Conservation (phyloP, 2,797 vertebrate species). For the Acanthiza pusilla region DNA sequence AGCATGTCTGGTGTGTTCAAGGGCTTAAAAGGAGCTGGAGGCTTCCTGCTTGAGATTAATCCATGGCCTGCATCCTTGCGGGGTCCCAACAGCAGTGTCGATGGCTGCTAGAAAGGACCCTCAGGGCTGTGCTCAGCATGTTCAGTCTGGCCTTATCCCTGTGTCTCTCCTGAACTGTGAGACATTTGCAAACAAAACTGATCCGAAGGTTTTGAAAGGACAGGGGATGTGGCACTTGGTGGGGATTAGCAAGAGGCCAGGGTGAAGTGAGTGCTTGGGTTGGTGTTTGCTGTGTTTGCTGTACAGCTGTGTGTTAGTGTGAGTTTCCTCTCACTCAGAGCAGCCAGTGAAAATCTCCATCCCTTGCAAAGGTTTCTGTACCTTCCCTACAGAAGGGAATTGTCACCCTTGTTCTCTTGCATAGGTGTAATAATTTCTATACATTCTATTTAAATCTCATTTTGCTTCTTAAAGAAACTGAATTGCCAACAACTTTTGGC, state of each 20-base stretch:
- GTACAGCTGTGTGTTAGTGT: not conserved
- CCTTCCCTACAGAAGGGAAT: not conserved
- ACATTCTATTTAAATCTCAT: not conserved
- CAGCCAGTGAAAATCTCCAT: not conserved
- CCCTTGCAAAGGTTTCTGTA: not conserved
- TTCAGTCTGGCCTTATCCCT: not conserved
- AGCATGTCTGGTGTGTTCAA: not conserved
- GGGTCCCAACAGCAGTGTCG: not conserved
- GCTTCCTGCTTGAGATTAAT: not conserved
- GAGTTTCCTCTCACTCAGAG: not conserved
- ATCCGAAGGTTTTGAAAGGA: no score
- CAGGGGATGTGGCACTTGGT: no score
- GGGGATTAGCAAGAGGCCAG: no score
- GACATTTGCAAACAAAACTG: no score
- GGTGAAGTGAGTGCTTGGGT: no score
- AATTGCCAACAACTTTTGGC: not conserved
- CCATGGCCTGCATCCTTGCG: accelerated
- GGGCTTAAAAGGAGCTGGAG: not conserved
- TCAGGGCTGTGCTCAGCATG: not conserved
- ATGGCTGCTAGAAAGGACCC: not conserved
- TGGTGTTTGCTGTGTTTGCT: not conserved
- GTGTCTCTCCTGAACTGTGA: no score
- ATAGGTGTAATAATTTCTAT: not conserved
- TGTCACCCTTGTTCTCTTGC: not conserved
- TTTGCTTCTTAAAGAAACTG: not conserved